Evolutionary conservation across 1,140 invertebrate species (phyloP).

Genomic region (Drosophila lowei): DNA sequence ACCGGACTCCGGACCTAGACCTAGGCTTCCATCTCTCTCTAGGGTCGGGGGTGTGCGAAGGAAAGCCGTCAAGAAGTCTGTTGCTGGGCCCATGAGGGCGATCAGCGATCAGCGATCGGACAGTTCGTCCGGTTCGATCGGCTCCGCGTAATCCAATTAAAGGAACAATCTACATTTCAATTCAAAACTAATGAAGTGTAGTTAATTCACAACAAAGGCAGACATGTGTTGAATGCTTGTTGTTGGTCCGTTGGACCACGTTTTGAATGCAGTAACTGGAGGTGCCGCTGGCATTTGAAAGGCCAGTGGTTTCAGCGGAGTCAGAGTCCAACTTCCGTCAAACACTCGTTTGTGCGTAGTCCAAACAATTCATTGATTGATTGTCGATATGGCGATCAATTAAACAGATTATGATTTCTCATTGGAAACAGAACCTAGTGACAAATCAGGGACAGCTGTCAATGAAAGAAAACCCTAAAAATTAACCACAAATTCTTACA

Average conservation of each 20-base stretch:
- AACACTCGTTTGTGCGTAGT: slow-evolving; percentile 56
- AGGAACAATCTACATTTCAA: slow-evolving; percentile 81
- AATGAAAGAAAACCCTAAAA: slow-evolving; percentile 10
- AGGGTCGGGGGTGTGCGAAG: slow-evolving; percentile 13
- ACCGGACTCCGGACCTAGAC: slow-evolving; percentile 78
- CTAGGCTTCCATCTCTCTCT: slow-evolving; percentile 27
- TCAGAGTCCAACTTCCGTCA: slow-evolving; percentile 64
- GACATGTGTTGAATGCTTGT: slow-evolving; percentile 55
- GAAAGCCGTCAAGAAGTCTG: slow-evolving; percentile 55
- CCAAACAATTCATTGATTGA: slow-evolving; percentile 76
- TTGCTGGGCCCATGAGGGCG: slow-evolving; percentile 15
- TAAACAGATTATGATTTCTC: slow-evolving; percentile 58
- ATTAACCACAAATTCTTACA: slow-evolving; percentile 31
- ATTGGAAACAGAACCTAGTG: slow-evolving; percentile 37
- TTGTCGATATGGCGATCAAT: slow-evolving; percentile 70
- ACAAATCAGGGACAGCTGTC: slow-evolving; percentile 56
- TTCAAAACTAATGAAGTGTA: slow-evolving; percentile 81
- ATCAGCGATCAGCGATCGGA: slow-evolving; percentile 1
- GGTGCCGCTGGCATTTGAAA: slow-evolving; percentile 59
- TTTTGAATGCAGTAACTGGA: slow-evolving; percentile 52
- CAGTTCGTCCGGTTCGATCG: slow-evolving; percentile 60
- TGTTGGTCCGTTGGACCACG: slow-evolving; percentile 45
- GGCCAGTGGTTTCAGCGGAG: not conserved
- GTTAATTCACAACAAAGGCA: slow-evolving; percentile 72
- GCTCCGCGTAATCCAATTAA: slow-evolving; percentile 75